A percentile compares a stretch with the other conserved stretches of the same genome.
Conservation (phyloP, 2,888 invertebrate genomes). For the Thereva unica region DNA sequence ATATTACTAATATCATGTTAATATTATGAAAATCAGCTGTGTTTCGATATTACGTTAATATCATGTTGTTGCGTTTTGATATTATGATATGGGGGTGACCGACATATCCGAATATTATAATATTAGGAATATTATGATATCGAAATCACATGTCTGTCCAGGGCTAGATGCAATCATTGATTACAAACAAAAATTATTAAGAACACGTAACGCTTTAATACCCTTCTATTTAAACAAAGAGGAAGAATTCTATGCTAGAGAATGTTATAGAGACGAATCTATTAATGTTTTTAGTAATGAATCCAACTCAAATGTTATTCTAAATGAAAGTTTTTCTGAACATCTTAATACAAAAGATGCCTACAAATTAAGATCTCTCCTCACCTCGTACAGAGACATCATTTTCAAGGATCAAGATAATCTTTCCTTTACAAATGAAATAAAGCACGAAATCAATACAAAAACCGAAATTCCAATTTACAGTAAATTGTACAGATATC, state of each 20-base stretch:
- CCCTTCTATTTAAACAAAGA: slow-evolving; percentile 6
- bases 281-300: neutral
- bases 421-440: slow-evolving; percentile 13
- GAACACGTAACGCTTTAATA: neutral
- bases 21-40: no score
- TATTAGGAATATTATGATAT: no score
- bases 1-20: no score
- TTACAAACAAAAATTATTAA: neutral
- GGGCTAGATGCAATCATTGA: slow-evolving; percentile 7
- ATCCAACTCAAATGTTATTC: neutral
- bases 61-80: no score
- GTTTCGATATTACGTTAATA: no score
- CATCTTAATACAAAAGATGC: neutral
- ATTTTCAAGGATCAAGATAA: slow-evolving; percentile 24
- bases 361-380: neutral
- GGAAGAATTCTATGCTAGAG: neutral
- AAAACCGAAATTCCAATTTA: slow-evolving; percentile 33
- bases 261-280: neutral
- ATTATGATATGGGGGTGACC: no score
- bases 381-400: neutral
- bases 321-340: neutral
- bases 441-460: slow-evolving; percentile 29
- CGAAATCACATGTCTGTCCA: no score
- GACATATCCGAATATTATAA: no score
- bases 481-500: slow-evolving; percentile 38